phyloP scores from a whole-genome alignment of 2,113 vertebrate species.

The Caretta caretta region DNA sequence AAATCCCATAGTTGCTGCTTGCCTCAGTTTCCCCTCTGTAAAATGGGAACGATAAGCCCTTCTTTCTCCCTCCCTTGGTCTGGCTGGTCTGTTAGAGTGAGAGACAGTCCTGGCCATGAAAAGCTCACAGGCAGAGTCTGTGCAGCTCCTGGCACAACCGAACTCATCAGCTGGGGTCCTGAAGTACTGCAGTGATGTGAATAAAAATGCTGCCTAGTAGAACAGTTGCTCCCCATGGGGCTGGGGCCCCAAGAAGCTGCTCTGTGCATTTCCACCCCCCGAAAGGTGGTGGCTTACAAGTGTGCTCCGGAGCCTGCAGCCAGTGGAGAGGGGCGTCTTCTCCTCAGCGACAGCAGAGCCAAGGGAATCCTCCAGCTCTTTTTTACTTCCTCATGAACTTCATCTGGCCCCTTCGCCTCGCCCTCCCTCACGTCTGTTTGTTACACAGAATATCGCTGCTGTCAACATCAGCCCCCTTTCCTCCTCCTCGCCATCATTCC shows the following conservation, averaged over 20 bases:
- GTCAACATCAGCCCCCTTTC: background rate
- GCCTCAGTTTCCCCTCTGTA: background rate
- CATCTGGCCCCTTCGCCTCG: background rate
- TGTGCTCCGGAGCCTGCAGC: background rate
- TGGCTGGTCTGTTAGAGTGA: too few species aligned
- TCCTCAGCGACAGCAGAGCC: background rate
- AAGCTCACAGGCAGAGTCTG: too few species aligned
- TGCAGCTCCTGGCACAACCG: too few species aligned
- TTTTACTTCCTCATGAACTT: background rate
- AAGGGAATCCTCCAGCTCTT: background rate
- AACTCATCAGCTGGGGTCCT: too few species aligned
- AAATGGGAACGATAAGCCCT: background rate
- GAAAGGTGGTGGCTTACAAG: background rate
- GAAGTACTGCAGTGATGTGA: too few species aligned
- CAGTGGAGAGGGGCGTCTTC: background rate
- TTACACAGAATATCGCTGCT: fast-evolving
- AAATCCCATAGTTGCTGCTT: background rate
- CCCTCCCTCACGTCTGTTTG: fast-evolving
- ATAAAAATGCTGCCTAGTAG: background rate
- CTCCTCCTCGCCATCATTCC: fast-evolving
- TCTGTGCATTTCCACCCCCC: background rate
- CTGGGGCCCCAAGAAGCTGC: background rate
- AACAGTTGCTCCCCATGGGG: background rate
- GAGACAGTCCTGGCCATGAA: too few species aligned
- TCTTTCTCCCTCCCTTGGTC: background rate